Evolutionary conservation across 2,113 vertebrate species (phyloP).

Genomic region (Pleuronectes platessa): DNA sequence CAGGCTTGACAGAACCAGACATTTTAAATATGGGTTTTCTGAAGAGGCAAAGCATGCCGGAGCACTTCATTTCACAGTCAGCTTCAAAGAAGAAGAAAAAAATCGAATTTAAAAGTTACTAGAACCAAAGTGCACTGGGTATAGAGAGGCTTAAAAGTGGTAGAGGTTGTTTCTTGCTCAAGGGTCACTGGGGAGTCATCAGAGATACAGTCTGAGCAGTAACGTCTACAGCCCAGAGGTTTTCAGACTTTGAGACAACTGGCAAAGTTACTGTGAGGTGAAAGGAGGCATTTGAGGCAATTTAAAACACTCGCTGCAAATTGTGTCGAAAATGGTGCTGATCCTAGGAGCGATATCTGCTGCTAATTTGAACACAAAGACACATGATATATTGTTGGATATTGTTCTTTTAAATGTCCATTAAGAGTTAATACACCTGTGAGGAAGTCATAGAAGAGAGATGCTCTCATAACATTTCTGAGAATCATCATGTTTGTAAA

Average conservation of each 20-base stretch:
- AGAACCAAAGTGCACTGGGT: slow-evolving; percentile 2
- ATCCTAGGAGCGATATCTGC: not conserved
- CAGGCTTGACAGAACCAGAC: slow-evolving; percentile 5
- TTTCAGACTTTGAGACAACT: slow-evolving; percentile 3
- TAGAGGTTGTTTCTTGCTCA: slow-evolving; percentile 17
- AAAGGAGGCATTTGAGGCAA: not conserved
- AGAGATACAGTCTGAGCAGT: slow-evolving; percentile 11
- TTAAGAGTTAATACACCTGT: not conserved
- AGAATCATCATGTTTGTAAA: not conserved
- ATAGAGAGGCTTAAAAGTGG: slow-evolving; percentile 12
- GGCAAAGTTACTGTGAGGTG: not conserved
- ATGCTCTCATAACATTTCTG: not conserved
- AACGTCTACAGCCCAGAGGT: slow-evolving; percentile 7
- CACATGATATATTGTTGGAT: not conserved
- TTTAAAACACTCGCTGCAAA: not conserved
- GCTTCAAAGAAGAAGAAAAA: slow-evolving; percentile 38
- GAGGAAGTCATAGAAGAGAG: not conserved
- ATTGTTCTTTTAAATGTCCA: no score
- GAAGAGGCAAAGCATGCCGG: not conserved
- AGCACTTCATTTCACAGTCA: slow-evolving; percentile 23
- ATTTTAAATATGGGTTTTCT: slow-evolving; percentile 10
- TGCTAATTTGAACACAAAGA: not conserved
- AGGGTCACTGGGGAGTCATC: slow-evolving; percentile 26
- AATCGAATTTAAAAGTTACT: slow-evolving; percentile 53
- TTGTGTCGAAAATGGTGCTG: no score